phyloP scores from a whole-genome alignment of 2,888 invertebrate genomes.

The Himalopsyche kuldschensis region DNA sequence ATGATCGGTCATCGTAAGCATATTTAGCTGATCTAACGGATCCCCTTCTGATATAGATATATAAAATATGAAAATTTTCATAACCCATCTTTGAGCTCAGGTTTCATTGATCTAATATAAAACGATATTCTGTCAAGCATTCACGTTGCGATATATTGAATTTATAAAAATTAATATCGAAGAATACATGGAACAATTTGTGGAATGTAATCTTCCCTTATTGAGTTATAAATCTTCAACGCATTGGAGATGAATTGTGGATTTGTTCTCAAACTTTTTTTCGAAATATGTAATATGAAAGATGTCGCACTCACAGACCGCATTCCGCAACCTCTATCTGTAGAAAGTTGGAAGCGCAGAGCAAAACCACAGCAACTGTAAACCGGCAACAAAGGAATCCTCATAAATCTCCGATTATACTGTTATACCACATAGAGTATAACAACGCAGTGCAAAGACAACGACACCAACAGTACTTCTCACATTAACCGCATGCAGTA shows the following conservation, averaged over 20 bases:
- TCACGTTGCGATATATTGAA: too few species aligned
- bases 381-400: neutral
- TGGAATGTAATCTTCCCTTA: neutral
- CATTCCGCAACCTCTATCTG: neutral
- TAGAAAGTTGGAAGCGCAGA: neutral
- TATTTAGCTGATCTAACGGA: too few species aligned
- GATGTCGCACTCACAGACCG: neutral
- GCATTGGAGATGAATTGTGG: neutral
- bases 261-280: neutral
- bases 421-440: neutral
- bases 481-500: slow-evolving; percentile 21
- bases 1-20: too few species aligned
- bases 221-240: neutral
- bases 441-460: neutral
- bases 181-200: too few species aligned
- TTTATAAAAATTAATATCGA: too few species aligned
- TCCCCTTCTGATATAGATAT: too few species aligned
- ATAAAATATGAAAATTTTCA: too few species aligned
- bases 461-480: neutral
- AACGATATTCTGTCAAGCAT: too few species aligned
- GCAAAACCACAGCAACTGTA: neutral
- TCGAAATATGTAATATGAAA: neutral
- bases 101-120: too few species aligned
- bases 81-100: too few species aligned
- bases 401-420: neutral